Evolutionary conservation across 2,113 vertebrate species (phyloP).

Genomic region (Mungos mungo): DNA sequence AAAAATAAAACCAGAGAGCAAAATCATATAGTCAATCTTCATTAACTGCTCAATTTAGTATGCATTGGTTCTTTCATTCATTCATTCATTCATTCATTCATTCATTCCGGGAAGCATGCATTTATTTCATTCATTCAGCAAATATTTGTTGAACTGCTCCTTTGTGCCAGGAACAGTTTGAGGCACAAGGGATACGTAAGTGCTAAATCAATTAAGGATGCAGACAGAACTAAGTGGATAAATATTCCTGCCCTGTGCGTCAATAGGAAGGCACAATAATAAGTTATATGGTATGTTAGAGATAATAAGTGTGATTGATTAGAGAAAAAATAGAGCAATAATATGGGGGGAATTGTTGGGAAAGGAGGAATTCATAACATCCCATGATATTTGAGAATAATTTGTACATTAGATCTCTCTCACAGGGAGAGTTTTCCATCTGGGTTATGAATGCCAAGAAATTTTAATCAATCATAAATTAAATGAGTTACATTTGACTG

Average conservation of each 20-base stretch:
- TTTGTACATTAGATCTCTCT: background rate
- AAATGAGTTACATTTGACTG: background rate
- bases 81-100: background rate
- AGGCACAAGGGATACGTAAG: background rate
- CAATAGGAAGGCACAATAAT: background rate
- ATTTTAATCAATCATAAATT: background rate
- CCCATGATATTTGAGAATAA: constrained; percentile 9
- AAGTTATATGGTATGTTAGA: background rate
- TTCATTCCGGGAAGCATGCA: background rate
- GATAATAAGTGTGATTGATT: background rate
- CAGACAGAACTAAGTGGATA: background rate
- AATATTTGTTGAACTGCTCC: background rate
- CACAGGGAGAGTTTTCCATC: background rate
- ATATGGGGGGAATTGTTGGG: background rate
- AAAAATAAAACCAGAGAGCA: constrained; percentile 13
- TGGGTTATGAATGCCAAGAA: background rate
- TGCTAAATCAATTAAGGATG: background rate
- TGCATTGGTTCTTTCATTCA: background rate
- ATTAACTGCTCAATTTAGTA: background rate
- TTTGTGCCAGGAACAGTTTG: background rate
- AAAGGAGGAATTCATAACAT: constrained; percentile 7
- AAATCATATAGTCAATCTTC: constrained; percentile 1
- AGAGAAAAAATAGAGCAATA: background rate
- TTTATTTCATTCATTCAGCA: constrained; percentile 4
- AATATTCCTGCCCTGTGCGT: background rate